Percentiles rank a stretch among this genome's conserved stretches.
These are phyloP conservation scores for Lutjanus campechanus DNA, from an alignment of 2,797 vertebrate species.

Conservation along the genomic window DNA sequence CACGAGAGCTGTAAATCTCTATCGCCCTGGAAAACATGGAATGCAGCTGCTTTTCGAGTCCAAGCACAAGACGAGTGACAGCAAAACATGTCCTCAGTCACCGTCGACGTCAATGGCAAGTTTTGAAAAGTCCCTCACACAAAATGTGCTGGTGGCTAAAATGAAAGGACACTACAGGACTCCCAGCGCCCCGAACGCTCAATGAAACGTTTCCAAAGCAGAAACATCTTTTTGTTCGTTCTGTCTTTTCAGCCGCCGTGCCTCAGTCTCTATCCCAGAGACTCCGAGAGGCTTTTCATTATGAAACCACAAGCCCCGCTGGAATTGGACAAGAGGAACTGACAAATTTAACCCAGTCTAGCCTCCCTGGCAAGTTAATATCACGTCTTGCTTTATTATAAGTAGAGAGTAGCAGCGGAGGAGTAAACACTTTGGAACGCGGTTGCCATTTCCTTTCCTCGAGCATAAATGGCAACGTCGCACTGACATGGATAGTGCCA, in stretches of 20 bases:
- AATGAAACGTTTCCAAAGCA: conserved; percentile 57
- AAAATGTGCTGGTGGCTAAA: conserved; percentile 29
- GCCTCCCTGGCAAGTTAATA: conserved; percentile 76
- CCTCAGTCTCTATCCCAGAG: conserved; percentile 50
- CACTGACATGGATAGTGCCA: conserved; percentile 65
- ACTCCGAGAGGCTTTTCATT: conserved; percentile 77
- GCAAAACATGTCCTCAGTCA: conserved; percentile 24
- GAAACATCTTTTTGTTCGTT: conserved; percentile 62
- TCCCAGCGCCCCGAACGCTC: conserved; percentile 21
- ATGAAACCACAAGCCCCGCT: conserved; percentile 71
- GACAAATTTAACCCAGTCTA: conserved; percentile 76
- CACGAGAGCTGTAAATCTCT: not conserved
- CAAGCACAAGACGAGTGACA: conserved; percentile 3
- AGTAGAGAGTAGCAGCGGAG: conserved; percentile 53
- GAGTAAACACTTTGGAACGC: conserved; percentile 70
- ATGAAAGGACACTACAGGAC: conserved; percentile 41
- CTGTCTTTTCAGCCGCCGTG: conserved; percentile 56
- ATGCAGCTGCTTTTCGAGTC: conserved; percentile 10
- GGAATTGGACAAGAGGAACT: conserved; percentile 69
- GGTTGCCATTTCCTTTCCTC: conserved; percentile 63
- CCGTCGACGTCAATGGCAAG: conserved; percentile 20
- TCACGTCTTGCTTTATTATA: conserved; percentile 70
- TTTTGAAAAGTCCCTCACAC: conserved; percentile 26
- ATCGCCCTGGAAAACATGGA: not conserved
- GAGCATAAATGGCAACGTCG: conserved; percentile 60